phyloP scores from a whole-genome alignment of 1,140 invertebrate genomes.

The Ostrea denselamellosa region DNA sequence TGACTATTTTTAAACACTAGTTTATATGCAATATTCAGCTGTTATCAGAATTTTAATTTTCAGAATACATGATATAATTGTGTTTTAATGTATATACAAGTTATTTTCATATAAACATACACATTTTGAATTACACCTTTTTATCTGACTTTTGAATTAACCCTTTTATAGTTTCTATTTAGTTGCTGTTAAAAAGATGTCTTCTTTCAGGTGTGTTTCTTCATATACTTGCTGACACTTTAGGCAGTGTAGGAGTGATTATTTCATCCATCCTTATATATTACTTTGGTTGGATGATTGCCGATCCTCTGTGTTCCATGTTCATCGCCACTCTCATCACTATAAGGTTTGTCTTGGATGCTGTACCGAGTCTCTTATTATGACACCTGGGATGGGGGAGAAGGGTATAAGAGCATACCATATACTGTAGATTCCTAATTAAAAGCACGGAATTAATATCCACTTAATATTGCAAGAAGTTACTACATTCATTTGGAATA shows the following conservation, averaged over 20 bases:
- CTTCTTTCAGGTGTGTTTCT: slow-evolving; percentile 82
- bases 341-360: slow-evolving; percentile 72
- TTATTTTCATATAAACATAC: no score
- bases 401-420: no score
- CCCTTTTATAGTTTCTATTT: not conserved
- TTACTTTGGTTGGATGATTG: slow-evolving; percentile 82
- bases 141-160: no score
- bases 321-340: slow-evolving; percentile 82
- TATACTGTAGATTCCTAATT: no score
- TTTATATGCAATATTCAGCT: not conserved
- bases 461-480: no score
- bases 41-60: not conserved
- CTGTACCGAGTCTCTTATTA: no score
- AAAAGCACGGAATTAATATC: no score
- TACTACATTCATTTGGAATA: no score
- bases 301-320: slow-evolving; percentile 83
- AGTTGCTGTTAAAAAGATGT: not conserved
- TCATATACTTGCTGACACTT: slow-evolving; percentile 84
- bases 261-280: slow-evolving; percentile 83
- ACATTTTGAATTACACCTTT: no score
- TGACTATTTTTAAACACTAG: not conserved
- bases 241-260: slow-evolving; percentile 84
- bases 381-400: no score
- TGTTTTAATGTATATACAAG: no score
- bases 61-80: not conserved